Evolutionary conservation across 2,888 invertebrate genomes (phyloP), one percentile per base, ranked within the genome.

Genomic region (Timema podura): DNA sequence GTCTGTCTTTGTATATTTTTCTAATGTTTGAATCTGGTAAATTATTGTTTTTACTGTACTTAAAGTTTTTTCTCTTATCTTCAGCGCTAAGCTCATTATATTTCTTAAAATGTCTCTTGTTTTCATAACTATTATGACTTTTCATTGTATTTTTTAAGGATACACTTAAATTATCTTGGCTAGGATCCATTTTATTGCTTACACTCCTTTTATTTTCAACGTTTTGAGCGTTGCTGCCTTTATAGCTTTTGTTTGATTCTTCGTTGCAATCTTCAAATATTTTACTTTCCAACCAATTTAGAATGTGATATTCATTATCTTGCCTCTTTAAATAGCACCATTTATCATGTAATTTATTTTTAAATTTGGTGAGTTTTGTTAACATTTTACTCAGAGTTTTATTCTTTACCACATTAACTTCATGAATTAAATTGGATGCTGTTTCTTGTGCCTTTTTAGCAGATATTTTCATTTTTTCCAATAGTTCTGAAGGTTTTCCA

Each of bases 391-490:
- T 45, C 45, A 45, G 10, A 15, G 61, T 61, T 45, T 61, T 61
- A 9, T 9, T 6, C 11, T 45, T 61, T 45, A 30, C 30, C 3
- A 8, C 5, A 61, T 45, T 61, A 45, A n/a, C 61, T 0, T 61
- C 61, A 45, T 61, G 30, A 30, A 45, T 30, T 30, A 61, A 45
- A 61, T 45, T 30, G 30, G 30, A 30, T 45, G 45, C 11, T 11
- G 61, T 61, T 61, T 61, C 61, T n/a, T 61, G 30, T 45, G 45
- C 45, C 30, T 61, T 61, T 10, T 61, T 61, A 44, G 45, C 61
- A 61, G 61, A 61, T 45, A 61, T 61, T 61, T 61, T 61, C 61
- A 61, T 61, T 8, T 61, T 61, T 15, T 61, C 45, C 61, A 61
- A 30, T 45, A 61, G 45, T 45, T 61, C 30, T 61, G 61, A 44